These are phyloP conservation scores for Jordanella pulchra DNA, from an alignment of 2,797 vertebrate genomes.

Conservation along the genomic window DNA sequence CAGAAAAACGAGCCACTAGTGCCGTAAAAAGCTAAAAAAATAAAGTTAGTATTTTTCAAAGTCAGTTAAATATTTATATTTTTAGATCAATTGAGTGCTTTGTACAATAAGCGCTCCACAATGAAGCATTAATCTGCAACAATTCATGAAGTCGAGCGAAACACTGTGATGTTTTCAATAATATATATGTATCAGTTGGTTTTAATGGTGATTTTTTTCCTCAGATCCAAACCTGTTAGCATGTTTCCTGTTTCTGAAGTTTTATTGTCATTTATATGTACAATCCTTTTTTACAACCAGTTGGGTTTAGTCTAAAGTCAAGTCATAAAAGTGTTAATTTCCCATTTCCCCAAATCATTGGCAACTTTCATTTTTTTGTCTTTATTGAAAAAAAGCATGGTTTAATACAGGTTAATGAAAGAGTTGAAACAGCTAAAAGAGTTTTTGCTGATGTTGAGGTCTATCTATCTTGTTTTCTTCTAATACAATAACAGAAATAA, in stretches of 20 bases:
- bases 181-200: too few species aligned
- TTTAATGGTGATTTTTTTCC: not conserved
- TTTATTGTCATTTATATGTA: not conserved
- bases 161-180: too few species aligned
- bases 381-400: not conserved
- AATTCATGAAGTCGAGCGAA: too few species aligned
- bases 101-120: not conserved
- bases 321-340: not conserved
- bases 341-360: not conserved
- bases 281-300: not conserved
- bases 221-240: not conserved
- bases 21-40: too few species aligned
- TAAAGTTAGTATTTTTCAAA: too few species aligned
- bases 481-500: not conserved
- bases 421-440: not conserved
- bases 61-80: not conserved
- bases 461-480: not conserved
- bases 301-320: not conserved
- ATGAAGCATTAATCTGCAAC: too few species aligned
- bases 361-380: not conserved
- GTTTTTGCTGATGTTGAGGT: not conserved
- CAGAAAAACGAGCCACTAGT: too few species aligned
- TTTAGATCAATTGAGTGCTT: not conserved
- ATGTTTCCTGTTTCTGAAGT: not conserved
- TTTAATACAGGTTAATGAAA: not conserved